Evolutionary conservation across 2,888 invertebrate species (phyloP).

Genomic region (Patella pellucida): DNA sequence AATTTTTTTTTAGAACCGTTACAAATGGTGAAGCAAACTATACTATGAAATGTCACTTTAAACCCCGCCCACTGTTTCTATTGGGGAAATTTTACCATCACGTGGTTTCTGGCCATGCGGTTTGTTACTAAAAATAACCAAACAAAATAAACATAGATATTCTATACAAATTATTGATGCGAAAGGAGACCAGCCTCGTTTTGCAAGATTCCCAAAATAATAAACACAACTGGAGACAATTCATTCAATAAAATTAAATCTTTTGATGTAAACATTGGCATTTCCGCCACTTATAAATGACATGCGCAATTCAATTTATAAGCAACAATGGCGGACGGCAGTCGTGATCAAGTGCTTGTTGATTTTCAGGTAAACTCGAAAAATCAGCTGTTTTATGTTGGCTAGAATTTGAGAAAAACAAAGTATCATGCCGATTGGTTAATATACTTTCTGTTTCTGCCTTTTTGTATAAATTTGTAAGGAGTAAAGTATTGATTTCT

Average conservation of each 20-base stretch:
- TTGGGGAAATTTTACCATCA: constrained; percentile 11
- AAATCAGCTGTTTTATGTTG: too few species aligned
- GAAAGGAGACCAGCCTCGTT: too few species aligned
- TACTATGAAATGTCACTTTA: neutral
- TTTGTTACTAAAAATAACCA: constrained; percentile 33
- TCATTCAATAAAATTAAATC: neutral
- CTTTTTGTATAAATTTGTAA: too few species aligned
- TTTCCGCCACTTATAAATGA: constrained; percentile 2
- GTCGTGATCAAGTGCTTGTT: constrained; percentile 59
- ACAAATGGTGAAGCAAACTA: too few species aligned
- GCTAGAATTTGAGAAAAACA: too few species aligned
- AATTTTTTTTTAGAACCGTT: too few species aligned
- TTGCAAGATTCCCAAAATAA: too few species aligned
- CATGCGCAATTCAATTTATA: constrained; percentile 25
- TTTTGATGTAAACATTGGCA: constrained; percentile 8
- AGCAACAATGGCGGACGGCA: constrained; percentile 62
- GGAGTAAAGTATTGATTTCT: too few species aligned
- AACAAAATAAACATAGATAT: constrained; percentile 24
- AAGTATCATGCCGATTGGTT: too few species aligned
- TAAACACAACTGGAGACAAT: too few species aligned
- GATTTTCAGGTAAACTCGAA: constrained; percentile 59
- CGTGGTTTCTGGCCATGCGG: constrained; percentile 32
- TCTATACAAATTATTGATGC: neutral
- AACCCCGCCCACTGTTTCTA: neutral
- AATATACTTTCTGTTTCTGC: too few species aligned